Conservation (phyloP, 2,113 vertebrate species). For the Heterotilapia buettikoferi region DNA sequence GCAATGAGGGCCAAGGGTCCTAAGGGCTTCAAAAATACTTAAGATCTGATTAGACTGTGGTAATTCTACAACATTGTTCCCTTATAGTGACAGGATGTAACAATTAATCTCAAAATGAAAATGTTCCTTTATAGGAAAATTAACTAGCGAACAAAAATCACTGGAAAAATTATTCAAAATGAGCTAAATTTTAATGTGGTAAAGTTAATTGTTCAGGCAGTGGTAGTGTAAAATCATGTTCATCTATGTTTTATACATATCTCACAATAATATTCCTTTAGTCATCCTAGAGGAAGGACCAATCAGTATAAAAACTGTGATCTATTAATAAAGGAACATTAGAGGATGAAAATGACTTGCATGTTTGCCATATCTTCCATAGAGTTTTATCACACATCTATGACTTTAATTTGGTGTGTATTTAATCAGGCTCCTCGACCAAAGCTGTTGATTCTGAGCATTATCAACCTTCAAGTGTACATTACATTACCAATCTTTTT, state of each 20-base stretch:
- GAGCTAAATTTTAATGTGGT: background rate
- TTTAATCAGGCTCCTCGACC: background rate
- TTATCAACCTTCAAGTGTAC: conserved; percentile 5
- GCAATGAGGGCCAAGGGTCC: background rate
- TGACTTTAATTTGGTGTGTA: background rate
- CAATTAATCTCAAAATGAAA: background rate
- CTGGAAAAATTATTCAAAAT: background rate
- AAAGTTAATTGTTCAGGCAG: background rate
- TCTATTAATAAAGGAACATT: background rate
- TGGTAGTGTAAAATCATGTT: background rate
- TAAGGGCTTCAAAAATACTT: background rate
- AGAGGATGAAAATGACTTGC: background rate
- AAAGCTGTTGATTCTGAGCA: background rate
- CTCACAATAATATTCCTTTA: background rate
- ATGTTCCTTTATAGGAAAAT: background rate
- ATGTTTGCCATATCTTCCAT: background rate
- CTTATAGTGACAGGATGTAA: background rate
- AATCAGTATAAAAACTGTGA: background rate
- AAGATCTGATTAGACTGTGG: background rate
- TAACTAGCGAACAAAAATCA: background rate
- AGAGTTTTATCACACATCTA: background rate
- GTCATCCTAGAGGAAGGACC: background rate
- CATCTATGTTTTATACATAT: background rate
- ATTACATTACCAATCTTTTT: background rate
- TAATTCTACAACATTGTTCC: background rate